Base-by-base conservation (phyloP, 1,140 invertebrate genomes). In the Oryctes rhinoceros region DNA sequence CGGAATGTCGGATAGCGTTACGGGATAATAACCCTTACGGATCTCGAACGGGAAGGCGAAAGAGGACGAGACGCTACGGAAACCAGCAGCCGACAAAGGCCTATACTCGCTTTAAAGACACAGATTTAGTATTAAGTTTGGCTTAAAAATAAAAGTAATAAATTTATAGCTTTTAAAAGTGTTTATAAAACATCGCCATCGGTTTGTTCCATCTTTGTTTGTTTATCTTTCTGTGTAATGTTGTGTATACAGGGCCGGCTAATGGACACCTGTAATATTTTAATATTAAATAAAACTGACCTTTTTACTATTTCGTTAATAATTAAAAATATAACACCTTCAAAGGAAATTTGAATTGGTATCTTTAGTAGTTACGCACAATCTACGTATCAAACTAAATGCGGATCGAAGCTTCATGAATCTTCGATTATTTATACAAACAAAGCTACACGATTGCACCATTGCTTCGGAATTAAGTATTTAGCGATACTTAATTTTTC, bases 41-140 rank as follows among this genome's bases (percentile, higher is more conserved):
- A 78, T 37, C 74, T 18, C 6, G 13, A 37, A 15, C 20, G 75
- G 18, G 30, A 53, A 47, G 44, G 80, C 79, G 82, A 20, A 35
- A 11, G 15, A 20, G 62, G 62, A 20, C 62, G 62, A 67, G 62
- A 67, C 62, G 62, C 62, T 20, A 67, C 62, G 62, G 18, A 78
- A 80, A 78, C 30, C 82, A 75, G 83, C 53, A 81, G 82, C 85
- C 85, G 85, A 86, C 85, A 86, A 86, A 86, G 84, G 81, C 78
- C 76, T 81, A 81, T 78, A 81, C 84, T 83, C 82, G 83, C 83
- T 83, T 84, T 81, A 84, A 83, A 84, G 85, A 86, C 85, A 86
- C 84, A 86, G 85, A 86, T 86, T 86, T 86, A 86, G 83, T 86
- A 86, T 86, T 86, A 86, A 85, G 76, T 71, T 78, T 77, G 78